Evolutionary conservation across 2,797 vertebrate genomes (phyloP).

Genomic region (Brachyalestes nurse): DNA sequence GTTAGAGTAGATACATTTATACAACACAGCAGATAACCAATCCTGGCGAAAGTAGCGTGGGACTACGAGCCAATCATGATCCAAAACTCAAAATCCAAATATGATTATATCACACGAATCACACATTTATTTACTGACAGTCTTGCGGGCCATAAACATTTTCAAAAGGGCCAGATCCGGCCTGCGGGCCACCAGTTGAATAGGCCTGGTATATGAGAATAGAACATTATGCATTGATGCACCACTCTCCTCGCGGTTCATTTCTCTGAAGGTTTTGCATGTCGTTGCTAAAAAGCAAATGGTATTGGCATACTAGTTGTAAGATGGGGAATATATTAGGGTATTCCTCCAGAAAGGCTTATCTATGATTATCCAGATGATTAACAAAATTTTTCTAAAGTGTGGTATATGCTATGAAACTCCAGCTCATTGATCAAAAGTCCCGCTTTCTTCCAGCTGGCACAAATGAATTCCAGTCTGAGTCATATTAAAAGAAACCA

Average conservation of each 20-base stretch:
- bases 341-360: background rate
- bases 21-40: too few species aligned
- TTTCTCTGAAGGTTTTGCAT: background rate
- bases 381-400: background rate
- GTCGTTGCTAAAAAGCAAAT: background rate
- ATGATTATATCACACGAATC: too few species aligned
- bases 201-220: too few species aligned
- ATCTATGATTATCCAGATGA: background rate
- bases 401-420: conserved; percentile 21
- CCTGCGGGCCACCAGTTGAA: too few species aligned
- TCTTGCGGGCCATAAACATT: too few species aligned
- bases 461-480: conserved; percentile 61
- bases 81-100: too few species aligned
- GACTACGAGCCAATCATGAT: too few species aligned
- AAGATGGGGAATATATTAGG: background rate
- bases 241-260: background rate
- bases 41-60: too few species aligned
- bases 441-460: conserved; percentile 48
- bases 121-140: too few species aligned
- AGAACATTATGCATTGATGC: background rate
- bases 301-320: too few species aligned
- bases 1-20: too few species aligned
- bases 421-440: conserved; percentile 66
- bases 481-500: conserved; percentile 44
- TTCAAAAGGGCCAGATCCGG: too few species aligned